Conservation (phyloP, 2,888 invertebrate species). For the Nebria salina region DNA sequence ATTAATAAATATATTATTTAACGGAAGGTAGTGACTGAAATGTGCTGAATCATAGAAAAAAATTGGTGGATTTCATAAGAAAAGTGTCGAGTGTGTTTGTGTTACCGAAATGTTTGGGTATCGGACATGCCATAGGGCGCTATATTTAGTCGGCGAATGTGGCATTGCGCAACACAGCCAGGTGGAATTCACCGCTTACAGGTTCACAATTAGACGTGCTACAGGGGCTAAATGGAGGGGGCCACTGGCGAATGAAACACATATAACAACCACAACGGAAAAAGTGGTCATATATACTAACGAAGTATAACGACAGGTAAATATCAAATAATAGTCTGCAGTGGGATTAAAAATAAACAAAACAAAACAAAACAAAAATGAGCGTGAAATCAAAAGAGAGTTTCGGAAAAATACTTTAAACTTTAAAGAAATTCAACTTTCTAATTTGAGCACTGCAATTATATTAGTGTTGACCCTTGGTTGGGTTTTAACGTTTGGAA, state of each 20-base stretch:
- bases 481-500: conserved; percentile 4
- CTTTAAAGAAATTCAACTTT: conserved; percentile 37
- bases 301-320: neutral
- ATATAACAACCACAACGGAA: neutral
- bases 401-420: neutral
- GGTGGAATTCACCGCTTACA: conserved; percentile 1
- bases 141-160: neutral
- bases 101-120: neutral
- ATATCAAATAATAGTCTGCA: neutral
- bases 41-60: no score
- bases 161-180: neutral
- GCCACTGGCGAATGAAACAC: neutral
- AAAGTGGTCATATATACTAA: neutral
- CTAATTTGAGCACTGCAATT: conserved; percentile 27
- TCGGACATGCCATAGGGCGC: neutral
- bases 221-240: neutral
- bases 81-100: neutral
- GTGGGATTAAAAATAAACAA: conserved; percentile 11
- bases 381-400: conserved; percentile 11
- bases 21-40: no score
- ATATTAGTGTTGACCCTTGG: conserved; percentile 9
- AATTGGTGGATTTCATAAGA: neutral
- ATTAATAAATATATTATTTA: no score
- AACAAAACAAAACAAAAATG: conserved; percentile 21
- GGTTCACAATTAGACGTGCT: neutral